phyloP scores from a whole-genome alignment of 2,888 invertebrate genomes.

The Heteropelma amictum region DNA sequence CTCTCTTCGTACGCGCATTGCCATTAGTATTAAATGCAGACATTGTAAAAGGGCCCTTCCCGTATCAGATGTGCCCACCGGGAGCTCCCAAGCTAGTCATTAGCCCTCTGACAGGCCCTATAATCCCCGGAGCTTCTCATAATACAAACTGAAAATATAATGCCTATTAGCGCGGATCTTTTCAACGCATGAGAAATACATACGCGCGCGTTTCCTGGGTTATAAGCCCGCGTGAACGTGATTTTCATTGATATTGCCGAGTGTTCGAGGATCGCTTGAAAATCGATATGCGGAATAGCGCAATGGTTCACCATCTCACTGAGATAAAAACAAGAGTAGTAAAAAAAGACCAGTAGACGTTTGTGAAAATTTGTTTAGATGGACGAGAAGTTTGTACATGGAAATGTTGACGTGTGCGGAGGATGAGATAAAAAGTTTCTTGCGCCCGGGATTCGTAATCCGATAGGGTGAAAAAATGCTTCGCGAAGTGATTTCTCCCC shows the following conservation, averaged over 20 bases:
- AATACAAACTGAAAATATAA: constrained; percentile 69
- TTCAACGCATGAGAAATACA: constrained; percentile 59
- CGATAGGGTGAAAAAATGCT: constrained; percentile 23
- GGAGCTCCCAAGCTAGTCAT: constrained; percentile 73
- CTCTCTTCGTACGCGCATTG: constrained; percentile 63
- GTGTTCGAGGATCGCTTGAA: constrained; percentile 9
- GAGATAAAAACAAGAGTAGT: background rate
- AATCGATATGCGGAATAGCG: constrained; percentile 28
- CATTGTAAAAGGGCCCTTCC: constrained; percentile 73
- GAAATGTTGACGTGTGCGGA: background rate
- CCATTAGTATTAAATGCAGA: constrained; percentile 76
- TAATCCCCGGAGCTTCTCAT: constrained; percentile 71
- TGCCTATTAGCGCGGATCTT: constrained; percentile 71
- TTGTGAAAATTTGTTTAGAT: background rate
- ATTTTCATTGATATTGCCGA: constrained; percentile 15
- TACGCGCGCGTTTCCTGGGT: constrained; percentile 19
- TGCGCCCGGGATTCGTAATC: background rate
- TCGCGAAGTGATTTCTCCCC: too few relatives aligned
- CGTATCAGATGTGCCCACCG: constrained; percentile 72
- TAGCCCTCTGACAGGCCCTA: constrained; percentile 75
- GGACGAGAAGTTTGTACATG: background rate
- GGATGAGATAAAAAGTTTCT: constrained; percentile 16
- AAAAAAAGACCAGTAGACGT: background rate
- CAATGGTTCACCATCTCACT: background rate
- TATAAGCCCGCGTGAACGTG: constrained; percentile 12